phyloP scores from a whole-genome alignment of 2,797 vertebrate genomes.

The Peromyscus nudipes region DNA sequence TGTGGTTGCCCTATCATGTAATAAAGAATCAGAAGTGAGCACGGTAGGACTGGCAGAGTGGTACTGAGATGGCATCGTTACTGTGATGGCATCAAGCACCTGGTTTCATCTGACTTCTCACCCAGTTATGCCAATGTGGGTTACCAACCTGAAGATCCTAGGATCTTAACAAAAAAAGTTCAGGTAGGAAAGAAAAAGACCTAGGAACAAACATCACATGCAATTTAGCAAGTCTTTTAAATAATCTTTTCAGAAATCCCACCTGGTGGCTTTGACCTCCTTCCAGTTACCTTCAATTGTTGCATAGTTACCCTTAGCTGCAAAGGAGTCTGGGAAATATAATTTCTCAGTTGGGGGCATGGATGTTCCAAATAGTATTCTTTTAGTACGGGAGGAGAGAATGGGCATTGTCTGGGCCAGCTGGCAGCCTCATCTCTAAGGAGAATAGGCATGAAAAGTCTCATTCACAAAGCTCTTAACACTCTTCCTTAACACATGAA shows the following conservation, averaged over 20 bases:
- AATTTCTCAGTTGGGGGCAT: not conserved
- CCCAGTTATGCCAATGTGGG: not conserved
- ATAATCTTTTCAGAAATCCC: slow-evolving; percentile 17
- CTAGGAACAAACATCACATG: not conserved
- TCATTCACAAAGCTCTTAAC: not conserved
- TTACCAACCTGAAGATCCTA: not conserved
- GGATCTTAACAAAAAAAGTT: not conserved
- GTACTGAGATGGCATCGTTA: not conserved
- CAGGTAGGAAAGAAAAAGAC: not conserved
- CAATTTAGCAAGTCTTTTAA: not conserved
- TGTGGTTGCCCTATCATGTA: not conserved
- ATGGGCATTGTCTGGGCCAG: not conserved
- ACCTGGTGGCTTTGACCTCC: not conserved
- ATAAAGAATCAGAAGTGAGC: not conserved
- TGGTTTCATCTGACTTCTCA: not conserved
- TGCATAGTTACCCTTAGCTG: not conserved
- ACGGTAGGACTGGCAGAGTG: not conserved
- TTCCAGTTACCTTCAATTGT: not conserved
- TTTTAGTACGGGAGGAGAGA: not conserved
- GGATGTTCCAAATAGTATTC: not conserved
- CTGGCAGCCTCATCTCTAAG: not conserved
- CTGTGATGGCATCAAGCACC: not conserved
- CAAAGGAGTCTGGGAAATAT: slow-evolving; percentile 22
- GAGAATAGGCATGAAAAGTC: not conserved
- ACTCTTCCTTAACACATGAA: not conserved